phyloP scores from a whole-genome alignment of 2,113 vertebrate species.

The Mormyrus lacerda region DNA sequence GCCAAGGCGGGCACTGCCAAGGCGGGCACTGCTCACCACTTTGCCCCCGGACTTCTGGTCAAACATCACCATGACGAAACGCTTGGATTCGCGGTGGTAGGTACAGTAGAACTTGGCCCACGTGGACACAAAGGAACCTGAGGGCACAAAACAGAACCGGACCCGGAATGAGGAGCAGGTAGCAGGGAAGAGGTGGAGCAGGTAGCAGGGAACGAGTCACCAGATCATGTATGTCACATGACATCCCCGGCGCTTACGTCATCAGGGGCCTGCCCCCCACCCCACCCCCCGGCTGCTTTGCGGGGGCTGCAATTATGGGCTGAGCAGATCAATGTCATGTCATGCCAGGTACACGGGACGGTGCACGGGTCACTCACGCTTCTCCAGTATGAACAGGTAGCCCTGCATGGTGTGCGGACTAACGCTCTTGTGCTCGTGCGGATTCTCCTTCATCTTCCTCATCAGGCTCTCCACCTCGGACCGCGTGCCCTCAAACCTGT shows the following conservation, averaged over 20 bases:
- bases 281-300: too few relatives aligned
- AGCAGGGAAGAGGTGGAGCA: not conserved
- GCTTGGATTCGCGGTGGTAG: slow-evolving; percentile 82
- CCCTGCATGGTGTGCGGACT: slow-evolving; percentile 91
- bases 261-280: not conserved
- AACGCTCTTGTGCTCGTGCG: slow-evolving; percentile 87
- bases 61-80: slow-evolving; percentile 84
- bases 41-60: slow-evolving; percentile 95
- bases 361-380: slow-evolving; percentile 65
- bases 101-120: slow-evolving; percentile 99
- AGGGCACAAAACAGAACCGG: not conserved
- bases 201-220: not conserved
- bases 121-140: slow-evolving; percentile 91
- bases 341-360: not conserved
- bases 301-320: not conserved
- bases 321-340: not conserved
- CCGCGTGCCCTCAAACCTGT: slow-evolving; percentile 91
- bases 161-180: not conserved
- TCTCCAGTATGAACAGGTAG: slow-evolving; percentile 94
- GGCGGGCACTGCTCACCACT: slow-evolving; percentile 66
- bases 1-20: slow-evolving; percentile 32
- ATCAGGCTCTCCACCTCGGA: slow-evolving; percentile 93
- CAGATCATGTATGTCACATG: not conserved
- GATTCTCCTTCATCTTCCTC: slow-evolving; percentile 98
- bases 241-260: not conserved